Evolutionary conservation across 2,113 vertebrate genomes (phyloP).

Genomic region (Corapipo altera): DNA sequence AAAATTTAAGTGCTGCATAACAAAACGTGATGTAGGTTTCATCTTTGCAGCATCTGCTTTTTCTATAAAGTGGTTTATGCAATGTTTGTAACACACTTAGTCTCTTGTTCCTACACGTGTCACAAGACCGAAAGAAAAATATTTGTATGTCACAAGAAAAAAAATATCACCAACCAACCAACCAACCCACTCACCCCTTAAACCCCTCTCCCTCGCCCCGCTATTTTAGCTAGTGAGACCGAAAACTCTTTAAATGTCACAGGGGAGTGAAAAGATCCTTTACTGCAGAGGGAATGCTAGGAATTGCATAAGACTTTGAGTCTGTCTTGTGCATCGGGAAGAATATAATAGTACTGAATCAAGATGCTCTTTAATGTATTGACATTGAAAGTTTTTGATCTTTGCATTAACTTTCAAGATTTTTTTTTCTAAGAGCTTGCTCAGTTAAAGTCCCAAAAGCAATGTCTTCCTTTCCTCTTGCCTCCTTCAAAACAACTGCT

Average conservation of each 20-base stretch:
- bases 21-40: background rate
- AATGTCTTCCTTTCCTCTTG: background rate
- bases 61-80: background rate
- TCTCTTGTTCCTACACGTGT: background rate
- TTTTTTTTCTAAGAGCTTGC: background rate
- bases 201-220: accelerated
- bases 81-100: background rate
- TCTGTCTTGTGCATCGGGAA: background rate
- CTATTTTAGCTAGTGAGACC: background rate
- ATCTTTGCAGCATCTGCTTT: background rate
- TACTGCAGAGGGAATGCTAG: background rate
- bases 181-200: background rate
- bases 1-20: background rate
- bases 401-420: background rate
- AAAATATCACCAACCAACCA: background rate
- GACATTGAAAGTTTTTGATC: background rate
- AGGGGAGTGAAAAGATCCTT: background rate
- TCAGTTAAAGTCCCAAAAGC: background rate
- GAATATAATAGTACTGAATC: background rate
- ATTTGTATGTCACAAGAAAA: background rate
- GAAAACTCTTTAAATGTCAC: background rate
- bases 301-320: background rate
- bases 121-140: background rate
- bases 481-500: background rate
- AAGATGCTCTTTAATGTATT: background rate